A percentile compares a stretch with the other conserved stretches of the same genome.
These are phyloP conservation scores for Vulpes lagopus DNA, from an alignment of 2,113 vertebrate genomes.

Conservation along the genomic window DNA sequence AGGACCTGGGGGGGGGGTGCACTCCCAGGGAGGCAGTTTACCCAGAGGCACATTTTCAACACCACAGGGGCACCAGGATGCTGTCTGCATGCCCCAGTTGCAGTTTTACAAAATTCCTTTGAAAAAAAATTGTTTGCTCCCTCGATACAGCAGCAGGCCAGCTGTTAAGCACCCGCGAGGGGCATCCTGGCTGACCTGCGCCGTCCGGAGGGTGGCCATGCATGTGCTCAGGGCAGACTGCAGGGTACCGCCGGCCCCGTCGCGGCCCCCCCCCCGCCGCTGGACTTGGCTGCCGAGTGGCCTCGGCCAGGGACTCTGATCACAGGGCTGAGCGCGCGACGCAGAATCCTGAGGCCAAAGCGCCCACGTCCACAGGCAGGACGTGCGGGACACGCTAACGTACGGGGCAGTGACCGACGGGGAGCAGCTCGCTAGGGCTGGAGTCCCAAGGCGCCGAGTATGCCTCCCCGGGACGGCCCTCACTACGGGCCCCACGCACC, in stretches of 20 bases:
- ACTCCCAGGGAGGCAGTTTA: not conserved
- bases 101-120: not conserved
- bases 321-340: not conserved
- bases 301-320: not conserved
- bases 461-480: not conserved
- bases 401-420: too few relatives aligned
- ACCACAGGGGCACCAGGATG: not conserved
- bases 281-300: not conserved
- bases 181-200: too few relatives aligned
- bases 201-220: too few relatives aligned
- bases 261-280: too few relatives aligned
- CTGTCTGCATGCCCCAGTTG: too few relatives aligned
- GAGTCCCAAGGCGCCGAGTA: not conserved
- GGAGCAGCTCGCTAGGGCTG: not conserved
- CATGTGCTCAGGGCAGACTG: not conserved
- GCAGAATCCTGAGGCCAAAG: not conserved
- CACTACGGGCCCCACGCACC: not conserved
- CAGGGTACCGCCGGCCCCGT: accelerated
- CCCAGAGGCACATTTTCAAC: too few relatives aligned
- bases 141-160: not conserved
- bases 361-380: not conserved
- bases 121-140: not conserved
- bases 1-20: accelerated
- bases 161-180: not conserved
- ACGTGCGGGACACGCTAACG: not conserved